Base-by-base conservation (phyloP, 1,140 invertebrate species). In the Choristoneura fumiferana region DNA sequence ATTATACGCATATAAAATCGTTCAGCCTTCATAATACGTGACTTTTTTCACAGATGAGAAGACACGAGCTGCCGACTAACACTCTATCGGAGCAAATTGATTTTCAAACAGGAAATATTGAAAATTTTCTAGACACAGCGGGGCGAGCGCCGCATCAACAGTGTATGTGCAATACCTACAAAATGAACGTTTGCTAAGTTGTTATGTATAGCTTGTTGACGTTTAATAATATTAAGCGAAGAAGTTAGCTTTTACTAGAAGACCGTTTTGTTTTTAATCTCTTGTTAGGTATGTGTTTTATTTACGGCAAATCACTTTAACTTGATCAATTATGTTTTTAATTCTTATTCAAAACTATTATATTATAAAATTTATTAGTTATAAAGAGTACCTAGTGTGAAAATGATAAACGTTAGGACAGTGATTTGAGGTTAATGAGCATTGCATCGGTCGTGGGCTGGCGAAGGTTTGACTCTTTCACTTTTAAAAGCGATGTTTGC, bases 71-170 rank as follows among this genome's bases (percentile, higher is more conserved):
- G 49, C 35, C 38, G 36, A 52, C 59, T 65, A 68, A 71, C 64
- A 67, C 69, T 72, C 61, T 71, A 69, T 73, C 70, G 57, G 54
- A 29, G 56, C 55, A 76, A 76, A 73, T 76, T 76, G 70, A 71
- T 76, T 76, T 71, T 65, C 15, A 43, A 53, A 55, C 60, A 55
- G 62, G 66, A 73, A 73, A 76, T 69, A 73, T 76, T 73, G 66
- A 60, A 63, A 63, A 63, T 57, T 63, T 58, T 57, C 59, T 49
- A 38, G 53, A 43, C 13, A 22, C 40, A 45, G n/a, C 17, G 9
- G 45, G 45, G 49, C 36, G 35, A 52, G 36, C 54, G 59, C 37
- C 35, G 14, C 39, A 45, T 22, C 40, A 22, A 18, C 40, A 18
- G 18, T 4, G 9, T 45, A 18, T n/a, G 9, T 10, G 40, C 39